Evolutionary conservation across 2,888 invertebrate genomes (phyloP).

Genomic region (Lasioglossum malachurum): DNA sequence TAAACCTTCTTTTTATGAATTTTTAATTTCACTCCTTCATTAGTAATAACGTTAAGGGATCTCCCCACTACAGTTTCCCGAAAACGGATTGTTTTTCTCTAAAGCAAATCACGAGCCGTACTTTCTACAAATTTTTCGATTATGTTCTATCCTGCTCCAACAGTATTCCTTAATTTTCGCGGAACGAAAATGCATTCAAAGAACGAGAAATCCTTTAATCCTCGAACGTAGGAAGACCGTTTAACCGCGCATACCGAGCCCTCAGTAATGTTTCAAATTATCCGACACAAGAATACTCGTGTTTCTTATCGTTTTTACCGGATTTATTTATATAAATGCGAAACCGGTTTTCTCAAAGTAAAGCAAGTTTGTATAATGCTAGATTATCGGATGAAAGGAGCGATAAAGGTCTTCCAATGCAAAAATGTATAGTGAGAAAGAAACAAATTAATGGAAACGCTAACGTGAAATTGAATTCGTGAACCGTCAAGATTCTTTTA

Average conservation of each 20-base stretch:
- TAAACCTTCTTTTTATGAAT: background rate
- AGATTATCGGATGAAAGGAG: conserved; percentile 1
- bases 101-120: background rate
- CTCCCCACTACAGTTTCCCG: background rate
- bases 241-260: background rate
- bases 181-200: background rate
- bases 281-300: background rate
- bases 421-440: background rate
- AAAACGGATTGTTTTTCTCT: background rate
- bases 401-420: background rate
- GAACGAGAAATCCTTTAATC: background rate
- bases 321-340: background rate
- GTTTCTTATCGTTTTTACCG: background rate
- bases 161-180: background rate
- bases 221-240: background rate
- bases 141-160: background rate
- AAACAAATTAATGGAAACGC: conserved; percentile 21
- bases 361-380: conserved; percentile 23
- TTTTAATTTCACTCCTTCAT: background rate
- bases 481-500: conserved; percentile 11
- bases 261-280: conserved; percentile 10
- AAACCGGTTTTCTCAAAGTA: background rate
- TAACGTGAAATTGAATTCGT: conserved; percentile 13
- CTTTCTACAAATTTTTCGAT: background rate
- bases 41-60: background rate